Conservation (phyloP, 2,797 vertebrate genomes). For the Arrhamphus sclerolepis region DNA sequence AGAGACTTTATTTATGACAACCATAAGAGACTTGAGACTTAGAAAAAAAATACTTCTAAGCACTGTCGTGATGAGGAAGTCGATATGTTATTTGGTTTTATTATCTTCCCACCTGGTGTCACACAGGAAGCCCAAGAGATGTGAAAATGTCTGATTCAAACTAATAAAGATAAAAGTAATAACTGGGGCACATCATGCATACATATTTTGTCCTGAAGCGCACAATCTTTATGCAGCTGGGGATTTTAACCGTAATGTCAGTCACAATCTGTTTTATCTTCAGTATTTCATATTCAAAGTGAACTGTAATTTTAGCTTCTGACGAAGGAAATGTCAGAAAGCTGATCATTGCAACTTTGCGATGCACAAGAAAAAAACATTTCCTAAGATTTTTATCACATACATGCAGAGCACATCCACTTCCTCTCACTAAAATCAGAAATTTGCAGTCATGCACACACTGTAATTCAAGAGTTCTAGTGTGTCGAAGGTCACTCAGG, state of each 20-base stretch:
- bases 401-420: neutral
- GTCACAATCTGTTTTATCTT: conserved; percentile 11
- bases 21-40: too few species aligned
- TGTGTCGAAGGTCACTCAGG: conserved; percentile 28
- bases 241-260: conserved; percentile 14
- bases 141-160: neutral
- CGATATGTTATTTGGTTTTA: too few species aligned
- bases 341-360: conserved; percentile 11
- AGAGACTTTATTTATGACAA: too few species aligned
- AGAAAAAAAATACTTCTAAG: too few species aligned
- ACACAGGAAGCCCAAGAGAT: neutral
- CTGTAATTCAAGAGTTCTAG: conserved; percentile 26
- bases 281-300: conserved; percentile 10
- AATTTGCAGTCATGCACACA: conserved; percentile 4
- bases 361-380: conserved; percentile 1
- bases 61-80: too few species aligned
- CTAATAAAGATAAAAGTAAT: neutral
- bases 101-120: neutral
- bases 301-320: conserved; percentile 20
- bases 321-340: conserved; percentile 21
- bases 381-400: neutral
- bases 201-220: conserved; percentile 6
- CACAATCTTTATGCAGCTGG: conserved; percentile 2
- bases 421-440: neutral
- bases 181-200: neutral